Evolutionary conservation across 2,888 invertebrate species (phyloP).

Genomic region (Cylloceria caligata): DNA sequence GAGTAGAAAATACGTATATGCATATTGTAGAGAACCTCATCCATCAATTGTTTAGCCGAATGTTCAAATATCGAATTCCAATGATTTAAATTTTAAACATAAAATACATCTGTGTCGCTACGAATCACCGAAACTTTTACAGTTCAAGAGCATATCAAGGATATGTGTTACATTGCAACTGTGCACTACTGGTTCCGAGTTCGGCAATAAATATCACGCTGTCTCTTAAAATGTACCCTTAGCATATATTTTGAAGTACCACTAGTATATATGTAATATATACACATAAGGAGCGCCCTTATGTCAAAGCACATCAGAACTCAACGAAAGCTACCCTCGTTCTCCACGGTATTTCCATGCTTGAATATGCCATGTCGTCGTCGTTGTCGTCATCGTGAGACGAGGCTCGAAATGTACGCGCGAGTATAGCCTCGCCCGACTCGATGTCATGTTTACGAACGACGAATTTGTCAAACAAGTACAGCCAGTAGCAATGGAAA

Average conservation of each 20-base stretch:
- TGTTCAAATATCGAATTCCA: constrained; percentile 54
- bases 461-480: constrained; percentile 48
- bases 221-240: constrained; percentile 13
- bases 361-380: constrained; percentile 19
- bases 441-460: constrained; percentile 39
- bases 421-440: constrained; percentile 11
- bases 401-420: no score
- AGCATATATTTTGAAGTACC: constrained; percentile 10
- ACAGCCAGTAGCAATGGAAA: constrained; percentile 11
- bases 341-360: constrained; percentile 19
- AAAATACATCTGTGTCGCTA: constrained; percentile 45
- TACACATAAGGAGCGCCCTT: constrained; percentile 29
- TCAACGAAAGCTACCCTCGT: constrained; percentile 32
- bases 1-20: background rate
- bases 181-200: background rate
- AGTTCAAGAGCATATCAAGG: no score
- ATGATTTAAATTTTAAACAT: constrained; percentile 56
- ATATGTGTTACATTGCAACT: constrained; percentile 3
- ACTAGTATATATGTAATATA: background rate
- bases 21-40: constrained; percentile 2
- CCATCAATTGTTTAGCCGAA: background rate
- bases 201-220: constrained; percentile 16
- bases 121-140: no score
- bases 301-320: constrained; percentile 43
- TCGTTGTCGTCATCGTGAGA: constrained; percentile 9